Conservation (phyloP, 2,888 invertebrate genomes). For the Drosophila mayaguana region DNA sequence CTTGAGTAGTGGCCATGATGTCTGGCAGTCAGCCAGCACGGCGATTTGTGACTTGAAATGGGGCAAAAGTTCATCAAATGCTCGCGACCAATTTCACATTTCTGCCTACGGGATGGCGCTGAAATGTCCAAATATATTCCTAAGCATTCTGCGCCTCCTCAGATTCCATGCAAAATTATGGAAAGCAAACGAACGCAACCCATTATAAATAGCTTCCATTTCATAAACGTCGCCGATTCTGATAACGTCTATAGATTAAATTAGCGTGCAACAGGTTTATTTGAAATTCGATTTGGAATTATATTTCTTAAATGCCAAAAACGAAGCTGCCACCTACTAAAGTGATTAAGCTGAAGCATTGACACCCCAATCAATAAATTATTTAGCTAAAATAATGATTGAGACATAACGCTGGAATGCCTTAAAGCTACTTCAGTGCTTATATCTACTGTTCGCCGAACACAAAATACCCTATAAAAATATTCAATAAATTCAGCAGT, state of each 20-base stretch:
- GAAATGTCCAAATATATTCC: slow-evolving; percentile 44
- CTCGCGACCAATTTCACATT: slow-evolving; percentile 40
- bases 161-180: slow-evolving; percentile 37
- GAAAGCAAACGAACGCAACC: slow-evolving; percentile 10
- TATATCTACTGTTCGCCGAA: neutral
- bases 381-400: neutral
- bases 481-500: slow-evolving; percentile 10
- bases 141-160: slow-evolving; percentile 27
- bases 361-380: neutral
- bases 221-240: neutral
- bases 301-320: neutral
- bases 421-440: neutral
- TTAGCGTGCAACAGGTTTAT: slow-evolving; percentile 5
- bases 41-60: slow-evolving; percentile 64
- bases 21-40: slow-evolving; percentile 59
- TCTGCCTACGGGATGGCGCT: slow-evolving; percentile 14
- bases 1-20: slow-evolving; percentile 4
- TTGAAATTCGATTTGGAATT: neutral
- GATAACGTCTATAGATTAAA: neutral
- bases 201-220: slow-evolving; percentile 24
- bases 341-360: neutral
- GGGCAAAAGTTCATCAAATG: slow-evolving; percentile 70
- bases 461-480: neutral
- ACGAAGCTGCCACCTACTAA: neutral
- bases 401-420: neutral